Percentiles rank a stretch among this genome's conserved stretches.
Conservation (phyloP, 1,140 invertebrate species). For the Musca vetustissima region DNA sequence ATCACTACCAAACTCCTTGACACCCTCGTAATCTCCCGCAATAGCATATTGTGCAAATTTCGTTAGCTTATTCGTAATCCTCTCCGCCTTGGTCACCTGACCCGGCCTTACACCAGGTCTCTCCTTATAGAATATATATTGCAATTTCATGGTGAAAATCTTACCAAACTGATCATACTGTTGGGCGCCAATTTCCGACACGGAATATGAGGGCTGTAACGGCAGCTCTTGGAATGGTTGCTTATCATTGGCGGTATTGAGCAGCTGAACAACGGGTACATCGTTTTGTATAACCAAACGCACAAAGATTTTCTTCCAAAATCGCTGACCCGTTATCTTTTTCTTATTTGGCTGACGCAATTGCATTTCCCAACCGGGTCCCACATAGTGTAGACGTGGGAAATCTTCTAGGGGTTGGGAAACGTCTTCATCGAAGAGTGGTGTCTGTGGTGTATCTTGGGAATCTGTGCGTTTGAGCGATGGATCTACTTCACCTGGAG, state of each 20-base stretch:
- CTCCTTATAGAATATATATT: slow-evolving; percentile 98
- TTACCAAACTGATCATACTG: slow-evolving; percentile 98
- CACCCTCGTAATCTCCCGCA: slow-evolving; percentile 87
- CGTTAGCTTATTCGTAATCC: slow-evolving; percentile 86
- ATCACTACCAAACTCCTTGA: slow-evolving; percentile 90
- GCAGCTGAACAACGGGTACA: slow-evolving; percentile 82
- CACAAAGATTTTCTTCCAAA: slow-evolving; percentile 97
- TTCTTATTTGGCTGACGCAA: slow-evolving; percentile 96
- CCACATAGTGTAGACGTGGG: slow-evolving; percentile 75
- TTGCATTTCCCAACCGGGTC: slow-evolving; percentile 96
- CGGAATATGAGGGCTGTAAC: slow-evolving; percentile 88
- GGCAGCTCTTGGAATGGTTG: slow-evolving; percentile 93
- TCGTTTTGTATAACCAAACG: slow-evolving; percentile 77
- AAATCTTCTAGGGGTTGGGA: slow-evolving; percentile 92
- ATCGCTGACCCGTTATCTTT: slow-evolving; percentile 93
- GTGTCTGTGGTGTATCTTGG: slow-evolving; percentile 83
- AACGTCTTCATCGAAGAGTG: slow-evolving; percentile 92
- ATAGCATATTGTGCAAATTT: slow-evolving; percentile 94
- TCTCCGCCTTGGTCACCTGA: slow-evolving; percentile 91
- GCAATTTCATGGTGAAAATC: slow-evolving; percentile 97
- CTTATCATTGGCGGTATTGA: slow-evolving; percentile 81
- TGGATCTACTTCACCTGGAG: slow-evolving; percentile 40
- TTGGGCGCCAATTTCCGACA: slow-evolving; percentile 90
- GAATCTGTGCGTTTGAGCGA: slow-evolving; percentile 62
- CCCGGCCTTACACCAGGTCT: slow-evolving; percentile 94